A percentile compares a stretch with the other conserved stretches of the same genome.
Conservation (phyloP, 2,113 vertebrate species). For the Alaudala cheleensis region DNA sequence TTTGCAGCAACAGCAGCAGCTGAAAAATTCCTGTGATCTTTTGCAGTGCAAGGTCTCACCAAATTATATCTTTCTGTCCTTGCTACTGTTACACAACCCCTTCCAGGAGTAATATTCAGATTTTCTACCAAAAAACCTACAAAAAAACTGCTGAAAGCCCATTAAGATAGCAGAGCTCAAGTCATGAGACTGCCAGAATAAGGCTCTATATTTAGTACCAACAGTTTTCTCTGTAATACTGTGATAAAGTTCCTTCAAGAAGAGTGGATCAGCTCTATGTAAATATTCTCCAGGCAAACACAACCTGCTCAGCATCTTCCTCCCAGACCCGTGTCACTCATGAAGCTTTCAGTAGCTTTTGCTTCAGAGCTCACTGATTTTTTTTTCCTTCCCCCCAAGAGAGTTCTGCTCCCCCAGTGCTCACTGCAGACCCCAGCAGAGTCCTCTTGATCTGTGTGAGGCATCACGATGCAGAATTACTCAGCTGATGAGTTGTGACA, state of each 20-base stretch:
- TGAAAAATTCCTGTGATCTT: neutral
- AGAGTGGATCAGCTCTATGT: neutral
- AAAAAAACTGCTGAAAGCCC: neutral
- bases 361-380: neutral
- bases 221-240: neutral
- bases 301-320: neutral
- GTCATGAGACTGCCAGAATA: neutral
- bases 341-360: neutral
- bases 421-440: neutral
- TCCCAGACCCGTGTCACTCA: neutral
- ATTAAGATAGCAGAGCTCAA: neutral
- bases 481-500: neutral
- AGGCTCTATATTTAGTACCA: slow-evolving; percentile 10
- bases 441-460: neutral
- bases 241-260: slow-evolving; percentile 13
- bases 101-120: neutral
- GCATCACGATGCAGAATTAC: neutral
- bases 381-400: neutral
- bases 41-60: neutral
- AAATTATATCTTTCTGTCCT: neutral
- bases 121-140: neutral
- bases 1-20: neutral
- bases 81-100: neutral
- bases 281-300: slow-evolving; percentile 35
- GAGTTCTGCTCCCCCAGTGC: neutral